These are phyloP conservation scores for Trichomycterus rosablanca DNA, from an alignment of 2,113 vertebrate genomes.

Conservation along the genomic window DNA sequence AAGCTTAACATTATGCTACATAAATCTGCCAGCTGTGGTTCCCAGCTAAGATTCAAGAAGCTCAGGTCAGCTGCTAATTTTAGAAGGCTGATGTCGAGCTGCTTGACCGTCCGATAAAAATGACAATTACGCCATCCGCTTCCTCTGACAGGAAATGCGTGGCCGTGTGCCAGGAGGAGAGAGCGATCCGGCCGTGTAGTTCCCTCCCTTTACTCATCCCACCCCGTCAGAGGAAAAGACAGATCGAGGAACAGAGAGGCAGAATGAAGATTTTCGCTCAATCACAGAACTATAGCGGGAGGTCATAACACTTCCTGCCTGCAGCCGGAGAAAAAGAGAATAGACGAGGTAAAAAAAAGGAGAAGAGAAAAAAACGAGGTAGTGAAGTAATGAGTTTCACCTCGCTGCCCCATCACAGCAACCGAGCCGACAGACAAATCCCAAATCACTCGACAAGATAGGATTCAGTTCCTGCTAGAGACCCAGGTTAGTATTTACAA, in stretches of 20 bases:
- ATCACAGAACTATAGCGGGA: constrained; percentile 14
- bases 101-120: constrained; percentile 41
- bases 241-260: neutral
- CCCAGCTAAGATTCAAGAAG: neutral
- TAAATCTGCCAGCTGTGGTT: neutral
- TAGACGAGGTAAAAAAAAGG: neutral
- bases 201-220: constrained; percentile 22
- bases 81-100: constrained; percentile 24
- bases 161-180: constrained; percentile 27
- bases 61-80: constrained; percentile 31
- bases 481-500: neutral
- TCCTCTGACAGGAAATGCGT: constrained; percentile 29
- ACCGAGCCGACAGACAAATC: constrained; percentile 4
- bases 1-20: neutral
- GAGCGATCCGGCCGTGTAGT: constrained; percentile 16
- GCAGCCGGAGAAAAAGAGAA: constrained; percentile 9
- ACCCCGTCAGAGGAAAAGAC: neutral
- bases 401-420: neutral
- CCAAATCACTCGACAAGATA: constrained; percentile 17
- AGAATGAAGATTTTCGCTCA: constrained; percentile 23
- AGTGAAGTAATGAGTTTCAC: constrained; percentile 28
- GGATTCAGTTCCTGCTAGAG: neutral
- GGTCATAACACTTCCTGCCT: constrained; percentile 28
- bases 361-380: neutral
- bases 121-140: constrained; percentile 34